Evolutionary conservation across 2,888 invertebrate genomes (phyloP), one percentile per base, ranked within the genome.

Genomic region (Drosophila sordidapex): DNA sequence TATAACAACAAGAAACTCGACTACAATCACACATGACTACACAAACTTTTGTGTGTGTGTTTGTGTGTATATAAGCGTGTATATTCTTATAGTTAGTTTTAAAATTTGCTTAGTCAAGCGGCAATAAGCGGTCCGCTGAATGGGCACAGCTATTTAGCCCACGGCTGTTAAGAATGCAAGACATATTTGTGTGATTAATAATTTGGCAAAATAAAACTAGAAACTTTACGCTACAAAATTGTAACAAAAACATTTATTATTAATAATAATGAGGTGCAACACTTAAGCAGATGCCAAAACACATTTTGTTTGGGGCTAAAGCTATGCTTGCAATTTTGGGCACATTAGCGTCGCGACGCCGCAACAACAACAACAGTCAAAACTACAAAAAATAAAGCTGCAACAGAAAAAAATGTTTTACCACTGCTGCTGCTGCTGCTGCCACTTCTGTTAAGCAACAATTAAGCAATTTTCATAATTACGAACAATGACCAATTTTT

Each of bases 401-500:
- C 51, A 69, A 35, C 49, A 40, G 8, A 46, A 35, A 71, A 67
- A 82, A 70, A 62, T 58, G 51, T 25, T 54, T 27, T 49, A 29
- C 27, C 33, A 36, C 25, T 64, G 4, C 18, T 62, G 70, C 46
- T 73, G 70, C 46, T 73, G 74, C 60, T 71, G 66, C 76, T 81
- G 73, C 79, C 78, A 76, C 76, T 54, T 66, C 70, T 74, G 90
- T 90, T 88, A 84, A 83, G 89, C 84, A 88, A 89, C 89, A 90
- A 88, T 88, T 88, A 88, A 88, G 87, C 87, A 88, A 88, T 90
- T 88, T 90, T 88, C 81, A 90, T 90, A 88, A 88, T 88, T 88
- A 88, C 90, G 80, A 88, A 89, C 87, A 87, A 87, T 87, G 89
- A 87, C 89, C 90, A 87, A 83, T 88, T 90, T 87, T 87, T 87